A percentile compares a stretch with the other conserved stretches of the same genome.
Conservation (phyloP, 2,888 invertebrate species). For the Tenthredo scrophulariae region DNA sequence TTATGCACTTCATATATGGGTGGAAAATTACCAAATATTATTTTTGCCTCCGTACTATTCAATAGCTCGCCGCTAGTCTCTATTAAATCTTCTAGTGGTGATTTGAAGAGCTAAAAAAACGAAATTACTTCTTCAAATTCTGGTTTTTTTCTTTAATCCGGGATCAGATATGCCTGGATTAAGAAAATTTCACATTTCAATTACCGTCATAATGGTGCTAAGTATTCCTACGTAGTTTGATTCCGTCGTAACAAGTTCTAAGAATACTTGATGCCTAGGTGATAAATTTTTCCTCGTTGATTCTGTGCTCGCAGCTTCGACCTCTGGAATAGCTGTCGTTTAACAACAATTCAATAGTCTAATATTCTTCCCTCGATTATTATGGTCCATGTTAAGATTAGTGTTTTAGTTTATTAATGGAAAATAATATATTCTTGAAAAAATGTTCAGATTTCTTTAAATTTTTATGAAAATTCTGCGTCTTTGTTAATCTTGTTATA, state of each 20-base stretch:
- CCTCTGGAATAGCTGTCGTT: conserved; percentile 77
- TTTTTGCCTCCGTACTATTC: conserved; percentile 94
- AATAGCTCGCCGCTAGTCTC: conserved; percentile 85
- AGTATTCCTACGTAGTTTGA: conserved; percentile 98
- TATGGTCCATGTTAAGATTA: conserved; percentile 64
- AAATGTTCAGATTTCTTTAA: no score
- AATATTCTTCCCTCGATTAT: conserved; percentile 67
- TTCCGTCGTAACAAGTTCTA: conserved; percentile 97
- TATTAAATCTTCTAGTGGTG: conserved; percentile 92
- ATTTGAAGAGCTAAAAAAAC: conserved; percentile 91
- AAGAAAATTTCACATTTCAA: conserved; percentile 62
- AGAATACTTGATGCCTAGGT: conserved; percentile 90
- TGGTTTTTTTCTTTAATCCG: conserved; percentile 7
- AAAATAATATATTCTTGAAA: no score
- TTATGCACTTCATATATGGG: conserved; percentile 96
- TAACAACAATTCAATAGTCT: conserved; percentile 63
- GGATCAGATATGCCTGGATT: conserved; percentile 34
- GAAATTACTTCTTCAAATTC: conserved; percentile 34
- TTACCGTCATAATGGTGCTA: conserved; percentile 94
- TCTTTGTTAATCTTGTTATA: background rate
- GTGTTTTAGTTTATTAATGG: background rate
- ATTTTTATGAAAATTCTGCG: no score
- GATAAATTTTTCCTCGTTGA: conserved; percentile 86
- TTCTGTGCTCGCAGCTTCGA: conserved; percentile 82
- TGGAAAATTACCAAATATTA: conserved; percentile 97